A percentile compares a stretch with the other conserved stretches of the same genome.
Evolutionary conservation across 2,797 vertebrate species (phyloP).

Genomic region (Chelidonichthys spinosus): DNA sequence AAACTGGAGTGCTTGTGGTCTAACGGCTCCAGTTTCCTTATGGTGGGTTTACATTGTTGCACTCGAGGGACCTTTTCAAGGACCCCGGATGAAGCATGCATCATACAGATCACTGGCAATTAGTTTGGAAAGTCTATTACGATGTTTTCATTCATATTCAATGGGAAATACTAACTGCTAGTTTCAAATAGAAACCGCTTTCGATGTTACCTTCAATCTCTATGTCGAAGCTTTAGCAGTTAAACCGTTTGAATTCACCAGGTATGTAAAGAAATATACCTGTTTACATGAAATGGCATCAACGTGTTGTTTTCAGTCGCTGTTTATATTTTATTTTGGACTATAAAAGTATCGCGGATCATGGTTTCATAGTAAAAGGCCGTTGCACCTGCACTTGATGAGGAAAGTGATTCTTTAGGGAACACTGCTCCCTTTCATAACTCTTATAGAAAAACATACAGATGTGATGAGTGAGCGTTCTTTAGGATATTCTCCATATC

Average conservation of each 20-base stretch:
- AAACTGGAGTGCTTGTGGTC: too few relatives aligned
- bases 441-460: constrained; percentile 20
- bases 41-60: constrained; percentile 39
- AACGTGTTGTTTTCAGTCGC: constrained; percentile 8
- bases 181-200: constrained; percentile 17
- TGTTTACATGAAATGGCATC: constrained; percentile 25
- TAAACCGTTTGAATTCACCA: constrained; percentile 30
- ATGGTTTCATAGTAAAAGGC: neutral
- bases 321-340: constrained; percentile 13
- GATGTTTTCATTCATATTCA: constrained; percentile 40
- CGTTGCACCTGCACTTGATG: constrained; percentile 36
- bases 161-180: constrained; percentile 42
- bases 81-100: constrained; percentile 49
- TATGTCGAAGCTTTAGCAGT: constrained; percentile 4
- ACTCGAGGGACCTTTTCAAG: constrained; percentile 50
- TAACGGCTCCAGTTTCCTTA: constrained; percentile 10
- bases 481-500: constrained; percentile 27
- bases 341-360: neutral
- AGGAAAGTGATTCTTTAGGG: constrained; percentile 25
- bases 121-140: constrained; percentile 50
- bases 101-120: constrained; percentile 57
- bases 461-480: constrained; percentile 51
- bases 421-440: constrained; percentile 56
- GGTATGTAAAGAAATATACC: neutral
- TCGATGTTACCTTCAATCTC: constrained; percentile 34